Base-by-base conservation (phyloP, 2,113 vertebrate genomes). In the Oxyruncus cristatus region DNA sequence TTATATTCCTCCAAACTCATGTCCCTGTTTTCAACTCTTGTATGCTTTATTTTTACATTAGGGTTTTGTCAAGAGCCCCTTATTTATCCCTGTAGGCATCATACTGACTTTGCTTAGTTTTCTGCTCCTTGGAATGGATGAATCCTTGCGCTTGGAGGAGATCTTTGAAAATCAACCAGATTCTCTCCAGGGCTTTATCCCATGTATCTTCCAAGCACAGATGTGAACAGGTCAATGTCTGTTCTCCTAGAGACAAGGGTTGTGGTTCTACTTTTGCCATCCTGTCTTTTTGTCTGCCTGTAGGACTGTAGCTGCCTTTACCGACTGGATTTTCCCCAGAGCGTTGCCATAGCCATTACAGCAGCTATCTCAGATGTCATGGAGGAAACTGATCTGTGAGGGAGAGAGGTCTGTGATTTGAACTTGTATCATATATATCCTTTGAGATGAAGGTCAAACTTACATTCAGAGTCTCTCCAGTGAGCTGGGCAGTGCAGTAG, bases 11-110 rank as follows among this genome's bases (percentile, higher is more conserved):
- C 11, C 16, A 24, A 84, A 78, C 21, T 35, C 7, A 22, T 0
- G 0, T 47, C 14, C 26, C 26, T 88, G 16, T 2, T 17, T 56
- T 11, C 6, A 14, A 52, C 12, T 33, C 11, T 59, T 44, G 9
- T 44, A 50, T n/a, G 13, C 6, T 87, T 65, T 46, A 61, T 44
- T 74, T 86, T 79, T 71, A 35, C 5, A 4, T n/a, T 23, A 42
- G 5, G 15, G 8, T 50, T 75, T 88, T 50, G 20, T 46, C 44
- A 62, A 46, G 14, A 76, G 5, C 2, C 7, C 6, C 15, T 71
- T 65, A 49, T 46, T 66, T 66, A 55, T 41, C 6, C 16, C 37
- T 33, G 21, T 12, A 58, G 9, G 3, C 24, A 46, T 67, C 18
- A 24, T 39, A 30, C 23, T 46, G 33, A 11, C 8, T 59, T 62